Conservation (phyloP, 2,888 invertebrate species). For the Gibbula magus region DNA sequence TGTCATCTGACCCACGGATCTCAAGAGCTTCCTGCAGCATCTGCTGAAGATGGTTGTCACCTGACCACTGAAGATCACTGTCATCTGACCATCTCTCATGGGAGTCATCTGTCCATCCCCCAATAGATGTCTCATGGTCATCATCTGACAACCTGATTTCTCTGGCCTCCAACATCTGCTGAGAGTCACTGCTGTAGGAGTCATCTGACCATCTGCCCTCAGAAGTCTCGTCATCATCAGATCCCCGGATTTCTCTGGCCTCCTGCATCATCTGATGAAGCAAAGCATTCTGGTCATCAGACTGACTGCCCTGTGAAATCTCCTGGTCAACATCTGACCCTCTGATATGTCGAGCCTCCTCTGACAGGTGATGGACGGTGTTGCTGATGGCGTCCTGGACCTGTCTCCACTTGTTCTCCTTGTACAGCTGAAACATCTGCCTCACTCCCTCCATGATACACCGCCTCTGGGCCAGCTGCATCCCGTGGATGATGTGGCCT, state of each 20-base stretch:
- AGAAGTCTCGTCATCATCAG: neutral
- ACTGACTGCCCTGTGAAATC: neutral
- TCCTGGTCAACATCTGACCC: neutral
- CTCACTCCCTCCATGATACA: neutral
- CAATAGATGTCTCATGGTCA: too few species aligned
- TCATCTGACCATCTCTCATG: too few species aligned
- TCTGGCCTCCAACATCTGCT: too few species aligned
- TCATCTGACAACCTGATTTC: too few species aligned
- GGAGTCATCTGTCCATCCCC: too few species aligned
- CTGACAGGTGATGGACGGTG: neutral
- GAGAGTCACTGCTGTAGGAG: too few species aligned
- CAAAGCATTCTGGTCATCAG: neutral
- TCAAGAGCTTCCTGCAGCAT: too few species aligned
- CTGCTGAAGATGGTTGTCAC: too few species aligned
- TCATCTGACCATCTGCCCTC: too few species aligned
- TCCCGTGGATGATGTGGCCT: neutral
- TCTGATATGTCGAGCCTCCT: too few species aligned
- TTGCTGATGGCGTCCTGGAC: neutral
- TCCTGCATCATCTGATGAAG: neutral
- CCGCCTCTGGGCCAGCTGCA: conserved; percentile 16
- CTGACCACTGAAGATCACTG: too few species aligned
- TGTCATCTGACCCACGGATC: too few species aligned
- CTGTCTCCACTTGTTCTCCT: conserved; percentile 1
- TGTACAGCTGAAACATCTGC: conserved; percentile 7
- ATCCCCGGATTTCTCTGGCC: neutral